A percentile compares a stretch with the other conserved stretches of the same genome.
Conservation (phyloP, 2,113 vertebrate genomes). For the Ictidomys tridecemlineatus region DNA sequence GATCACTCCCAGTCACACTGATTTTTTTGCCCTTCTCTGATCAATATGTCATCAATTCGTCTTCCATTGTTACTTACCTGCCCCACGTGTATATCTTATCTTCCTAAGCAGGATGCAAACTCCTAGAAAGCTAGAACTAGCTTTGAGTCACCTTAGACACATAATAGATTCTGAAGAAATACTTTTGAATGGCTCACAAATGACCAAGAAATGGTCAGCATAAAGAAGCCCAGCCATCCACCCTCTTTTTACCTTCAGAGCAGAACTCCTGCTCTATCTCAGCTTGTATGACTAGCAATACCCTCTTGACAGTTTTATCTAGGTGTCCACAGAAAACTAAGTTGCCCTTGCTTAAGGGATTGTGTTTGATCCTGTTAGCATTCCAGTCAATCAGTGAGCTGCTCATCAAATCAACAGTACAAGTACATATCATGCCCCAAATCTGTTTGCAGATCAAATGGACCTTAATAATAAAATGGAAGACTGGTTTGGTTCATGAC, state of each 20-base stretch:
- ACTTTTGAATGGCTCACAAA: slow-evolving; percentile 16
- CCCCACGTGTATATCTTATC: neutral
- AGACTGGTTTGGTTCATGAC: neutral
- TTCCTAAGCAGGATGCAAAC: neutral
- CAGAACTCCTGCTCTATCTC: neutral
- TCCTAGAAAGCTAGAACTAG: neutral
- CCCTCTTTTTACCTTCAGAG: neutral
- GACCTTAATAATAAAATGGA: slow-evolving; percentile 4
- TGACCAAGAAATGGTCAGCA: neutral
- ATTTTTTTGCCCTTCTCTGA: slow-evolving; percentile 42
- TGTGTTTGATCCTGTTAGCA: neutral
- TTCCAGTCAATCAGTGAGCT: slow-evolving; percentile 4
- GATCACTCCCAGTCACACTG: neutral
- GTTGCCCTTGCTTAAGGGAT: neutral
- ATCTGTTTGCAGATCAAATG: slow-evolving; percentile 9
- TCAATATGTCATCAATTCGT: slow-evolving; percentile 45
- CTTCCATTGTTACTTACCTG: slow-evolving; percentile 51
- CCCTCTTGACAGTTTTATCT: neutral
- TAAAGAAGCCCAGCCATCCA: neutral
- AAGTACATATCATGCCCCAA: neutral
- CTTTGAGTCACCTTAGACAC: neutral
- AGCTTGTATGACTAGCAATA: neutral
- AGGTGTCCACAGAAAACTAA: neutral
- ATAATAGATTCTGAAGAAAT: slow-evolving; percentile 45
- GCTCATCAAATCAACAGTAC: neutral